Evolutionary conservation across 2,888 invertebrate genomes (phyloP), one percentile per base, ranked within the genome.

Genomic region (Aporophyla nigra): DNA sequence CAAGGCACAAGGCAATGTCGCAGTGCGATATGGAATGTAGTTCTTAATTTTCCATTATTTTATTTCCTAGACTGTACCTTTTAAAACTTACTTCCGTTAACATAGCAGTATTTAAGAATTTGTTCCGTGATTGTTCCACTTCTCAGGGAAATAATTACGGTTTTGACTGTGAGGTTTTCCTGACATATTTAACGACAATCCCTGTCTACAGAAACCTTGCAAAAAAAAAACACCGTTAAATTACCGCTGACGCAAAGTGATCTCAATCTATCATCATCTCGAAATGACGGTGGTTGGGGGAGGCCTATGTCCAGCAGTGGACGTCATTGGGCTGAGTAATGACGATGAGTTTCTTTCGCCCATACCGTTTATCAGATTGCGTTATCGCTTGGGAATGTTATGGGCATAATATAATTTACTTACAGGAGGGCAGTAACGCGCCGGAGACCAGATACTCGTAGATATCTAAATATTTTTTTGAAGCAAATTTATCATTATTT

Each of bases 41-140:
- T 53, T 62, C 19, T 24, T 61, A 43, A 12, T 61, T 58, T 43
- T 49, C 19, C 16, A 33, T 54, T 58, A 66, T 68, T 79, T 62
- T 54, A 68, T 80, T 84, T 84, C 66, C 81, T 82, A 74, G 62
- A 56, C 12, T 53, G 53, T 27, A 24, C 12, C 54, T 82, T 51
- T 43, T 56, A 9, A 43, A 51, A 27, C 16, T 0, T 58, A 79
- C 63, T 84, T 84, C 80, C 84, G 63, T 33, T 61, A n/a, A n/a
- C 43, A 51, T 43, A 63, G 58, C 16, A 16, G 33, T 43, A 49
- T 40, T 68, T 7, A 63, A 59, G 33, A 62, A 65, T 83, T 68
- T 69, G 16, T 68, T 67, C 62, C 67, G 58, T 67, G 43, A 49
- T 53, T 46, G 27, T 68, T 21, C 1, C 14, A 49, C 58, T 65